A percentile compares a stretch with the other conserved stretches of the same genome.
Conservation (phyloP, 2,888 invertebrate genomes). For the Drosophila affinis region DNA sequence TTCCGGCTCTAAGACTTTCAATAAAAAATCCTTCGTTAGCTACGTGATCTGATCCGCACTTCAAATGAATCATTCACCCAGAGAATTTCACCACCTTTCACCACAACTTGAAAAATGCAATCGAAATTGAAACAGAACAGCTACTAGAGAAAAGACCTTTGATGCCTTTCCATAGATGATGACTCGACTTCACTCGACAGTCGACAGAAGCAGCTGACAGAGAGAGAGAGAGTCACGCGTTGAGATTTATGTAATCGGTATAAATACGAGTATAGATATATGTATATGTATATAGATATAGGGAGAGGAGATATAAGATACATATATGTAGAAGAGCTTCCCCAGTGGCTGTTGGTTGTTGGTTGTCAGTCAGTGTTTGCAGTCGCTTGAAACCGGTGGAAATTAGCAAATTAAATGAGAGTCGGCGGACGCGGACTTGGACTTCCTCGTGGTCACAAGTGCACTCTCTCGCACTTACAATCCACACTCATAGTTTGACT, state of each 20-base stretch:
- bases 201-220: background rate
- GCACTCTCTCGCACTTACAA: slow-evolving; percentile 19
- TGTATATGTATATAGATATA: background rate
- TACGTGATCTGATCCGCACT: too few species aligned
- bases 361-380: slow-evolving; percentile 41
- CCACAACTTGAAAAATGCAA: background rate
- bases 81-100: slow-evolving; percentile 1
- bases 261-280: background rate
- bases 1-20: too few species aligned
- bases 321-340: slow-evolving; percentile 16
- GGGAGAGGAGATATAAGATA: slow-evolving; percentile 5
- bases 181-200: slow-evolving; percentile 22
- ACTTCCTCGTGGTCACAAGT: slow-evolving; percentile 41
- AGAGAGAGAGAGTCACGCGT: slow-evolving; percentile 25
- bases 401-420: slow-evolving; percentile 63
- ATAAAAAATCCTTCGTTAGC: too few species aligned
- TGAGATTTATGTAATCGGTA: slow-evolving; percentile 21
- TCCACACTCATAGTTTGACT: slow-evolving; percentile 22
- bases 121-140: slow-evolving; percentile 7
- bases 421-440: slow-evolving; percentile 43
- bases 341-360: slow-evolving; percentile 31
- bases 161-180: slow-evolving; percentile 23
- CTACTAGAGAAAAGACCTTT: slow-evolving; percentile 48
- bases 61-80: background rate
- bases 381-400: slow-evolving; percentile 53